These are phyloP conservation scores for Porites cylindrica DNA, from an alignment of 92 coral and sea anemone genomes.

Conservation along the genomic window DNA sequence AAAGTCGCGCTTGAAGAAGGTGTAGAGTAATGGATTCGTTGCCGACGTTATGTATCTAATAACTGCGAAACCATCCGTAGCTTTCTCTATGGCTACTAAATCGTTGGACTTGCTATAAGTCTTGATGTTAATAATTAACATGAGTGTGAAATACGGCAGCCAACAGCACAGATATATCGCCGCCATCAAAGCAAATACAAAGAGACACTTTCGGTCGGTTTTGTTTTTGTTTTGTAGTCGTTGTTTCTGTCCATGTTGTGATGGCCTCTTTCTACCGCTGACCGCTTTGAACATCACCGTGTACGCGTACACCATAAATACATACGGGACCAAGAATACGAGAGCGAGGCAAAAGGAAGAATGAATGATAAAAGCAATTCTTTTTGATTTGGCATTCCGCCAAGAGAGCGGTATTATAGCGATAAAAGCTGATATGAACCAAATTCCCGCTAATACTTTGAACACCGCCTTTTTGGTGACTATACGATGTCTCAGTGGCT, in stretches of 20 bases:
- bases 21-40: conserved; percentile 65
- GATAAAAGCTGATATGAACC: conserved; percentile 66
- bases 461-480: conserved; percentile 60
- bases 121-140: conserved; percentile 20
- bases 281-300: conserved; percentile 68
- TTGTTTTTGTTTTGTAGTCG: neutral
- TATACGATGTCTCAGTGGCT: conserved; percentile 74
- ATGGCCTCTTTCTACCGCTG: conserved; percentile 34
- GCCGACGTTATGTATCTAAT: conserved; percentile 62
- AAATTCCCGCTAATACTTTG: conserved; percentile 48
- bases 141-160: conserved; percentile 66
- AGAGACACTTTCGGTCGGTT: conserved; percentile 45
- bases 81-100: neutral
- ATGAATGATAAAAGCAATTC: conserved; percentile 24
- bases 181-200: conserved; percentile 70
- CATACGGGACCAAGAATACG: conserved; percentile 75
- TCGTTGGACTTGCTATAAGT: neutral
- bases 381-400: conserved; percentile 14
- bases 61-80: conserved; percentile 23
- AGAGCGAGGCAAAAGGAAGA: conserved; percentile 58
- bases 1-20: conserved; percentile 75
- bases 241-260: neutral
- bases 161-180: conserved; percentile 61
- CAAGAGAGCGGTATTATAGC: conserved; percentile 74
- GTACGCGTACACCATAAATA: conserved; percentile 71